phyloP scores from a whole-genome alignment of 2,797 vertebrate species.

The Tamandua tetradactyla region DNA sequence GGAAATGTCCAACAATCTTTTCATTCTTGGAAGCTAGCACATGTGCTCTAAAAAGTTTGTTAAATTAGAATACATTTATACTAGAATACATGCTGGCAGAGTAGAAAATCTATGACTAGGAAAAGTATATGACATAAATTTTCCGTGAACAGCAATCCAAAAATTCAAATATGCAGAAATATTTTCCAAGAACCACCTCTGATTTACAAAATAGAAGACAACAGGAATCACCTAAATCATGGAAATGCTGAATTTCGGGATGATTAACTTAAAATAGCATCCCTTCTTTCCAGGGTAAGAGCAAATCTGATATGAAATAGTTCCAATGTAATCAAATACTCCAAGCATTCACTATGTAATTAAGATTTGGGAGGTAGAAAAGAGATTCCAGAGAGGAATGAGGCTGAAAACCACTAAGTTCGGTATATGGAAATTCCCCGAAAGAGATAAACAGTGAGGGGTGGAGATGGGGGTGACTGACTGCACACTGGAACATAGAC shows the following conservation, averaged over 20 bases:
- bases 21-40: conserved; percentile 37
- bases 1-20: neutral
- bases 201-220: neutral
- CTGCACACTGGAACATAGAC: neutral
- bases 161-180: conserved; percentile 17
- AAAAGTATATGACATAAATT: neutral
- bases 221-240: neutral
- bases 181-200: neutral
- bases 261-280: neutral
- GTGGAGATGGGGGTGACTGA: neutral
- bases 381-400: neutral
- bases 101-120: conserved; percentile 36
- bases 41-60: neutral
- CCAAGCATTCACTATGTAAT: neutral
- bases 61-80: conserved; percentile 44
- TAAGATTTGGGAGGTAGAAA: neutral
- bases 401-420: neutral
- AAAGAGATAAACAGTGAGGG: neutral
- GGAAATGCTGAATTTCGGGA: neutral
- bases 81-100: neutral
- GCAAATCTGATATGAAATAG: neutral
- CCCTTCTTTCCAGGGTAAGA: conserved; percentile 5
- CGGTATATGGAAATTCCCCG: neutral
- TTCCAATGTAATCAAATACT: neutral
- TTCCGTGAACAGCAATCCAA: conserved; percentile 51